phyloP scores from a whole-genome alignment of 2,888 invertebrate genomes.

The Himalopsyche kuldschensis region DNA sequence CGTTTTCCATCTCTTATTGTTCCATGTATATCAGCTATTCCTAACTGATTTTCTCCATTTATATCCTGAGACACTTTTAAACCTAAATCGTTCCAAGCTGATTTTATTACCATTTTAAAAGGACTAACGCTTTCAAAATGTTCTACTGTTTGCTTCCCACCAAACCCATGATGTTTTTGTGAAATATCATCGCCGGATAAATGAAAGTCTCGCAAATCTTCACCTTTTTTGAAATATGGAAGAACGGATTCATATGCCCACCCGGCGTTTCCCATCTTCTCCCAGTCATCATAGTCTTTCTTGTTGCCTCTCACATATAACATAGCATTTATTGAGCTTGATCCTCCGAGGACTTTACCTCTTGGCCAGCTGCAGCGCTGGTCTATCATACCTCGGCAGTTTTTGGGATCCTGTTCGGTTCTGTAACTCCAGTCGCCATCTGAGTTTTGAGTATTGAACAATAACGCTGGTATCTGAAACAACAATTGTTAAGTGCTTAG shows the following conservation, averaged over 20 bases:
- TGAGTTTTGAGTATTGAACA: constrained; percentile 44
- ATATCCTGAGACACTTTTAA: constrained; percentile 48
- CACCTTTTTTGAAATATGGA: constrained; percentile 78
- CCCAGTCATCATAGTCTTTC: constrained; percentile 86
- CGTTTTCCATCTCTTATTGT: constrained; percentile 55
- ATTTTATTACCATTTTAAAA: constrained; percentile 46
- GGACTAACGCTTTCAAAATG: constrained; percentile 42
- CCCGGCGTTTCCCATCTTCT: constrained; percentile 68
- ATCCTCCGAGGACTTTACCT: constrained; percentile 78
- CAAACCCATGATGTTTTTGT: constrained; percentile 47
- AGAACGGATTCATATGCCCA: constrained; percentile 79
- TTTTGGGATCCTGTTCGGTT: constrained; percentile 70
- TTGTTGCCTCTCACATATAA: constrained; percentile 82
- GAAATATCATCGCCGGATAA: constrained; percentile 39
- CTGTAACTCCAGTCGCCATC: constrained; percentile 76
- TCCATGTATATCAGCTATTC: constrained; percentile 54
- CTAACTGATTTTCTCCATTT: constrained; percentile 52
- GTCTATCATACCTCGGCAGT: constrained; percentile 69
- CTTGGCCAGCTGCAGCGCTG: constrained; percentile 74
- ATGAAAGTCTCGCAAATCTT: constrained; percentile 62
- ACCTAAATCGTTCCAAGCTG: constrained; percentile 52
- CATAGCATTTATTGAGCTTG: constrained; percentile 87
- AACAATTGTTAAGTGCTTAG: constrained; percentile 3
- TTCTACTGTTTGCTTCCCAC: constrained; percentile 52
- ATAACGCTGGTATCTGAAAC: constrained; percentile 43